Evolutionary conservation across 2,888 invertebrate genomes (phyloP).

Genomic region (Lucinisca nassula): DNA sequence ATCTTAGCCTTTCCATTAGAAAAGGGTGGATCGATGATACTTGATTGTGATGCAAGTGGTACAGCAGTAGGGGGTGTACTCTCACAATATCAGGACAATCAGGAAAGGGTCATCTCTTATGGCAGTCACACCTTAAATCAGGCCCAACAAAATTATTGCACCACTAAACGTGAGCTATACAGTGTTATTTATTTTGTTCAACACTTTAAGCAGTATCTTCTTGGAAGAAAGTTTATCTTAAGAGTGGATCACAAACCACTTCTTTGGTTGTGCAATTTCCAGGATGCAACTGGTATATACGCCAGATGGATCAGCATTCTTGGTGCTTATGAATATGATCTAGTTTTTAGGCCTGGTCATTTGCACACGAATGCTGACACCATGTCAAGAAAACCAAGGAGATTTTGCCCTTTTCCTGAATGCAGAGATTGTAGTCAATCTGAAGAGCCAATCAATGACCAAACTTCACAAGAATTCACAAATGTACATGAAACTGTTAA

Average conservation of each 20-base stretch:
- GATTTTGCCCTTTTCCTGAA: neutral
- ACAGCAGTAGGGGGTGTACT: conserved; percentile 8
- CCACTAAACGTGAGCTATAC: conserved; percentile 28
- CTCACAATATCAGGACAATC: conserved; percentile 23
- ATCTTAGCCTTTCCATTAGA: conserved; percentile 14
- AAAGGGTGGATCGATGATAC: conserved; percentile 13
- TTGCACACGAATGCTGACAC: neutral
- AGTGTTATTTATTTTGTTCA: conserved; percentile 24
- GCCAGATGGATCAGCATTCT: neutral
- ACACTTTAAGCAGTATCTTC: conserved; percentile 18
- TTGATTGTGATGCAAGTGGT: conserved; percentile 23
- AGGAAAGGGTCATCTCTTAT: conserved; percentile 23
- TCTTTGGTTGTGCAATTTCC: neutral
- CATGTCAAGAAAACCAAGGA: neutral
- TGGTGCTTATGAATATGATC: neutral
- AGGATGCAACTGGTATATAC: conserved; percentile 36
- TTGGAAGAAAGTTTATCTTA: conserved; percentile 23
- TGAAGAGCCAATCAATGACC: neutral
- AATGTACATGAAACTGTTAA: neutral
- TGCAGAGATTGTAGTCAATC: neutral
- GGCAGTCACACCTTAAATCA: conserved; percentile 12
- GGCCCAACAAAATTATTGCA: conserved; percentile 31
- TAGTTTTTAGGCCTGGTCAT: neutral
- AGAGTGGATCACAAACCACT: conserved; percentile 26
- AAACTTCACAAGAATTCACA: neutral